Percentiles rank a stretch among this genome's conserved stretches.
phyloP scores from a whole-genome alignment of 2,888 invertebrate species.

The Rhyacophila evoluta region DNA sequence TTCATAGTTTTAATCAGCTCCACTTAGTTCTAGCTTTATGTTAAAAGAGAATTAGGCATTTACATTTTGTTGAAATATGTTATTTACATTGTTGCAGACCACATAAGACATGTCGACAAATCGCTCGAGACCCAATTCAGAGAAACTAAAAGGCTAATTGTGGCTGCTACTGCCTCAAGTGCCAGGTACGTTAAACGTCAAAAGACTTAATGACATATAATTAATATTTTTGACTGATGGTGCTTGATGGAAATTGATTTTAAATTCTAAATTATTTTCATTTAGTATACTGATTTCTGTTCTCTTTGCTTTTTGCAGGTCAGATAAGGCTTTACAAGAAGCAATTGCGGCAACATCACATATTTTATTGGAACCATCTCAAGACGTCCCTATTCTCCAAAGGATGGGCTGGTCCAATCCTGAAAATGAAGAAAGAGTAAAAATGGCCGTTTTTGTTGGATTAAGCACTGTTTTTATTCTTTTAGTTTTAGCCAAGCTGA shows the following conservation, averaged over 20 bases:
- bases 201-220: too few relatives aligned
- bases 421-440: constrained; percentile 39
- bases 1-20: too few relatives aligned
- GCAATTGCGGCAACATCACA: constrained; percentile 60
- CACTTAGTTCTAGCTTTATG: too few relatives aligned
- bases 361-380: not conserved
- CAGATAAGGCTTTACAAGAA: constrained; percentile 64
- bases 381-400: not conserved
- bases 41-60: too few relatives aligned
- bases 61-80: too few relatives aligned
- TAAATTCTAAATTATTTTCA: too few relatives aligned
- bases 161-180: constrained; percentile 62
- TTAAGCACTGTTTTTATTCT: constrained; percentile 28
- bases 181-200: constrained; percentile 59
- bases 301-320: not conserved
- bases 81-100: constrained; percentile 59
- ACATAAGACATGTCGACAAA: constrained; percentile 64
- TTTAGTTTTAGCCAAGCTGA: constrained; percentile 41
- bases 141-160: constrained; percentile 62
- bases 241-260: too few relatives aligned
- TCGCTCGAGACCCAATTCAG: constrained; percentile 61
- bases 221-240: too few relatives aligned
- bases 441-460: constrained; percentile 39
- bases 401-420: not conserved
- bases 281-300: not conserved